Conservation (phyloP, 2,113 vertebrate species). For the Lasiurus cinereus region DNA sequence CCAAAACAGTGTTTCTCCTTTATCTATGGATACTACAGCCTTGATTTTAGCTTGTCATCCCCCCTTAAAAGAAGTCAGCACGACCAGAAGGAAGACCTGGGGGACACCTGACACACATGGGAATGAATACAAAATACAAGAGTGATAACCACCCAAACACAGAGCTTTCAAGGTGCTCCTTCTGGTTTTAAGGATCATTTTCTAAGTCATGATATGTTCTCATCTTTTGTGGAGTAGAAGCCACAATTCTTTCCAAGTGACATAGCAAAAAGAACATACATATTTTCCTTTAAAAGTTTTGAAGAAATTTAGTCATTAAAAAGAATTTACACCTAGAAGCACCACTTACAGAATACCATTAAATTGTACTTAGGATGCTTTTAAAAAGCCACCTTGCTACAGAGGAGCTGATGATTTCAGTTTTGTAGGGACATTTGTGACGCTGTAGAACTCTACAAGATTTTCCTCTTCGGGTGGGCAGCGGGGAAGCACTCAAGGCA, state of each 20-base stretch:
- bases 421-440: not conserved
- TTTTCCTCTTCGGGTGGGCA: not conserved
- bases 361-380: constrained; percentile 39
- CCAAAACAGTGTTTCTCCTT: not conserved
- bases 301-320: constrained; percentile 45
- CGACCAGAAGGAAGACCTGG: not conserved
- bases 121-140: not conserved
- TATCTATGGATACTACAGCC: not conserved
- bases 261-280: not conserved
- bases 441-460: not conserved
- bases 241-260: not conserved
- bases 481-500: not conserved
- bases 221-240: not conserved
- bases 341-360: not conserved
- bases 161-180: not conserved
- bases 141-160: not conserved
- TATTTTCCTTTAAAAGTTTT: constrained; percentile 46
- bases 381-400: constrained; percentile 17
- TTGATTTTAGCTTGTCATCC: not conserved
- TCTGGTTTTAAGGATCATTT: not conserved
- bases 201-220: not conserved
- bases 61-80: not conserved
- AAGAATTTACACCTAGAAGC: constrained; percentile 23
- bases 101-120: not conserved
- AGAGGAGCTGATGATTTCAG: not conserved